Conservation (phyloP, 2,888 invertebrate species). For the Eristalis tenax region DNA sequence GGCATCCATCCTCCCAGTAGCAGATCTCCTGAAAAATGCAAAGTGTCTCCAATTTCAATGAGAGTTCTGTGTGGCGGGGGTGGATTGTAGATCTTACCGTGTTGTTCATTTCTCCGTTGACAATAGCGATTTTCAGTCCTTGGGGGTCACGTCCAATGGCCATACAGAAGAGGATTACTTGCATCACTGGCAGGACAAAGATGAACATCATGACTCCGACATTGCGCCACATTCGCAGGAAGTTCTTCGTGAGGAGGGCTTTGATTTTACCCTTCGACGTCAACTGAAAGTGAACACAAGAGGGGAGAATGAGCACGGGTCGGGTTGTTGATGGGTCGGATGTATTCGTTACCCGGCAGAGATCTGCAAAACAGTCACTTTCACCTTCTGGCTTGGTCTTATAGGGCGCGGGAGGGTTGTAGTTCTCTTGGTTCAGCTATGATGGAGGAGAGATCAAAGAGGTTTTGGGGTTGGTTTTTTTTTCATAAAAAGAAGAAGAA, state of each 20-base stretch:
- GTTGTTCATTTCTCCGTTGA: slow-evolving; percentile 86
- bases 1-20: slow-evolving; percentile 84
- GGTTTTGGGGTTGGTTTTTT: slow-evolving; percentile 49
- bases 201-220: slow-evolving; percentile 96
- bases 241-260: slow-evolving; percentile 93
- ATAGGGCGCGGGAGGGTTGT: slow-evolving; percentile 76
- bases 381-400: slow-evolving; percentile 75
- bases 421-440: slow-evolving; percentile 79
- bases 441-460: slow-evolving; percentile 51
- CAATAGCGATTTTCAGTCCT: slow-evolving; percentile 90
- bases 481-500: slow-evolving; percentile 32
- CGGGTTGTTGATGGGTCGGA: background rate
- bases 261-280: slow-evolving; percentile 93
- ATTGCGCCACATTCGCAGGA: slow-evolving; percentile 95
- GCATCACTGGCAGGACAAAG: slow-evolving; percentile 96
- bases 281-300: slow-evolving; percentile 80
- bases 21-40: slow-evolving; percentile 75
- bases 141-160: slow-evolving; percentile 94
- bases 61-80: background rate
- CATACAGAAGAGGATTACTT: slow-evolving; percentile 95
- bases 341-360: slow-evolving; percentile 75
- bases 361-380: slow-evolving; percentile 77
- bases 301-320: too few species aligned
- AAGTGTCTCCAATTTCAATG: background rate
- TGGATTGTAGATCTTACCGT: slow-evolving; percentile 74